Percentiles rank a stretch among this genome's conserved stretches.
Evolutionary conservation across 2,888 invertebrate genomes (phyloP).

Genomic region (Tridacna crocea): DNA sequence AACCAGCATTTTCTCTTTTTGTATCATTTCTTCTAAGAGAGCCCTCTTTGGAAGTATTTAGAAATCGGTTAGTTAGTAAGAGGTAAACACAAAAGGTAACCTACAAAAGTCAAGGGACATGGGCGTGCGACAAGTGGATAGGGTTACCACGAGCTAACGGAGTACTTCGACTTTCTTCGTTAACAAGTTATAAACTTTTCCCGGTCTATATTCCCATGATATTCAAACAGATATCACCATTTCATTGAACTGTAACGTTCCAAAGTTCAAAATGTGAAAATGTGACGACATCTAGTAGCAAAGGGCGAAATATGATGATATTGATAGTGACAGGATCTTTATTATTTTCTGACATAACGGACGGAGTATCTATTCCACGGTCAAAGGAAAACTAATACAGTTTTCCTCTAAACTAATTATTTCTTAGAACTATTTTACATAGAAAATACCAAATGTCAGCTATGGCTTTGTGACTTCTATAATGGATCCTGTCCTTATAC

Average conservation of each 20-base stretch:
- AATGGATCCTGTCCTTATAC: neutral
- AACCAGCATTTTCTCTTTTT: too few species aligned
- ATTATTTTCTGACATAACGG: slow-evolving; percentile 1
- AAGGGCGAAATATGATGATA: slow-evolving; percentile 11
- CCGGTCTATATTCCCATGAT: neutral
- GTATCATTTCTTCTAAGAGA: too few species aligned
- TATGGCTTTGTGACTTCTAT: neutral
- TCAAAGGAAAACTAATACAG: neutral
- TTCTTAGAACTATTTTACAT: neutral
- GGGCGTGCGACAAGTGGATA: too few species aligned
- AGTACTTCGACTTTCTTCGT: too few species aligned
- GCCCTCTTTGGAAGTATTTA: too few species aligned
- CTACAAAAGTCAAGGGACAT: too few species aligned
- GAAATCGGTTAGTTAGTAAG: too few species aligned
- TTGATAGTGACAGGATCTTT: slow-evolving; percentile 4
- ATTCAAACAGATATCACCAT: neutral
- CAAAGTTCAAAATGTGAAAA: neutral
- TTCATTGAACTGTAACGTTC: slow-evolving; percentile 7
- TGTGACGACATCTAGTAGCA: neutral
- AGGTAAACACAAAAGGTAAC: too few species aligned
- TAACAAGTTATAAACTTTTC: too few species aligned
- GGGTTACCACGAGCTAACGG: too few species aligned
- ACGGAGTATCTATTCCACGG: neutral
- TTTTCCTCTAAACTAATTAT: neutral
- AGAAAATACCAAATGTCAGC: neutral